Evolutionary conservation across 2,888 invertebrate genomes (phyloP), one percentile per base, ranked within the genome.

Genomic region (Oscheius myriophilus): DNA sequence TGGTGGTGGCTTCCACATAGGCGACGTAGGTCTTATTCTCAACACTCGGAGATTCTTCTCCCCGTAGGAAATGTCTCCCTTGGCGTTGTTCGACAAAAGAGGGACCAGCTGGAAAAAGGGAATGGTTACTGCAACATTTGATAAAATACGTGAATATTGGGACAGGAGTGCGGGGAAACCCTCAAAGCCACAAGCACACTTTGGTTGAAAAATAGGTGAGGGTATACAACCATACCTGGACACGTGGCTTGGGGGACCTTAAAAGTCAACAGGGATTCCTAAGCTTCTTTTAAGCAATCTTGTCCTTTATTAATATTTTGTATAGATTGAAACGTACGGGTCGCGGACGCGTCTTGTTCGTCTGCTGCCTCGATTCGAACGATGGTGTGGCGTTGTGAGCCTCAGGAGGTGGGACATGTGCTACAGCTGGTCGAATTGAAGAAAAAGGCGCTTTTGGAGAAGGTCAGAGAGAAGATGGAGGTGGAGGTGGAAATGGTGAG

Each of bases 1-100:
- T 63, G 3, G 63, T 63, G 16, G 16, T 25, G 16, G 46, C 66
- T 46, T 66, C 66, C 7, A 66, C 39, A 21, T 66, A 55, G 26
- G 42, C 26, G 9, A 58, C 45, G 9, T 39, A 39, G 9, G 42
- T 41, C n/a, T n/a, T 58, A 33, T 33, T 33, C 14, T 53, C 41
- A 54, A 9, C 18, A 25, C 18, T 4, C 21, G 43, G 14, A 64
- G 25, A 42, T 14, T 57, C 4, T 41, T 54, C 33, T 63, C 45
- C 2, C 43, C 66, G 23, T 55, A 39, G n/a, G 21, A 45, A 12
- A 66, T 57, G 16, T 33, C 39, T 39, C 39, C 14, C 45, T 59
- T 59, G 21, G 21, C 45, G 26, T 59, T 59, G 59, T 59, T 59
- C 21, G 59, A 42, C 16, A 59, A 23, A 23, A 59, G 59, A 18